phyloP scores from a whole-genome alignment of 2,113 vertebrate species.

The Progne subis region DNA sequence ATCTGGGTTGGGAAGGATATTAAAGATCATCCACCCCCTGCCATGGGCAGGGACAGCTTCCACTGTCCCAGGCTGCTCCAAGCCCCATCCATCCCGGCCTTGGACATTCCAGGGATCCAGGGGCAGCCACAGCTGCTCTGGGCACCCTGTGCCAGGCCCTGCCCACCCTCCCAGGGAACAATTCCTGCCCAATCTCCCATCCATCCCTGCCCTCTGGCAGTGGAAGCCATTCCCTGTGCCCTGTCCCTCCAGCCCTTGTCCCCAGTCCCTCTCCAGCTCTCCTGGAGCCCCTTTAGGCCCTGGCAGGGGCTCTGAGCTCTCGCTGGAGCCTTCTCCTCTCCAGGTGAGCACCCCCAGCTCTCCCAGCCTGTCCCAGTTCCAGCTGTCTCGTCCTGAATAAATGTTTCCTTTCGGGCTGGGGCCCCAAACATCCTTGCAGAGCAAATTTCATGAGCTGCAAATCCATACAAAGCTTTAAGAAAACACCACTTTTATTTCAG shows the following conservation, averaged over 20 bases:
- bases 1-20: background rate
- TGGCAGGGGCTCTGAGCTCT: fast-evolving
- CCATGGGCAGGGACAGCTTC: background rate
- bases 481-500: background rate
- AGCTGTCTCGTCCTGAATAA: background rate
- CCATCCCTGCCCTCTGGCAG: fast-evolving
- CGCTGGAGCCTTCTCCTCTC: fast-evolving
- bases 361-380: background rate
- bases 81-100: fast-evolving
- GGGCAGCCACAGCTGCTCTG: background rate
- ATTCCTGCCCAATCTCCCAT: background rate
- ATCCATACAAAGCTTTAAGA: background rate
- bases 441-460: background rate
- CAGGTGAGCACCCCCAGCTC: fast-evolving
- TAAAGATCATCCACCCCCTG: background rate
- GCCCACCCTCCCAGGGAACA: fast-evolving
- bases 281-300: background rate
- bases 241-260: background rate
- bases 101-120: background rate
- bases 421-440: background rate
- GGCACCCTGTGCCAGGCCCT: background rate
- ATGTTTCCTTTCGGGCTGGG: background rate
- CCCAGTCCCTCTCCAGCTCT: background rate
- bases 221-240: background rate
- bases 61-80: fast-evolving